These are phyloP conservation scores for Phaethon lepturus DNA, from an alignment of 2,113 vertebrate species.

Conservation along the genomic window DNA sequence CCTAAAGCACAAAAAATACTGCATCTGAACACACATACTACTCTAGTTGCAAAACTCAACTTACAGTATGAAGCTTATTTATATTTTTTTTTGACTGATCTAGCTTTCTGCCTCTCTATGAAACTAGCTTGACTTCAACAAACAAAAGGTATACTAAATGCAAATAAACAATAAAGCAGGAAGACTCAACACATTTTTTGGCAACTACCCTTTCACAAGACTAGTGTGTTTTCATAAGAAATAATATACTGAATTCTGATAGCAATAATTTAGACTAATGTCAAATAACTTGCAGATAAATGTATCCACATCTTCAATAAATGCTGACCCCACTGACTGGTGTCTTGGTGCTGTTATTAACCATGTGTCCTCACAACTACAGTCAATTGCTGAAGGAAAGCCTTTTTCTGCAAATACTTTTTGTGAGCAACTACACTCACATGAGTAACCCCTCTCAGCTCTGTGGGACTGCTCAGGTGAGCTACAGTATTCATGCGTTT, in stretches of 20 bases:
- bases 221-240: constrained; percentile 72
- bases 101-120: constrained; percentile 34
- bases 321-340: neutral
- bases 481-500: neutral
- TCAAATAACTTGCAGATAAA: constrained; percentile 68
- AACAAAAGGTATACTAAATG: constrained; percentile 42
- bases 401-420: constrained; percentile 15
- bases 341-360: constrained; percentile 41
- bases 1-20: constrained; percentile 52
- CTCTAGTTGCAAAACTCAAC: constrained; percentile 55
- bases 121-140: constrained; percentile 23
- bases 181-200: constrained; percentile 27
- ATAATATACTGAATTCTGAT: constrained; percentile 66
- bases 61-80: constrained; percentile 58
- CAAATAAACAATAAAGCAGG: constrained; percentile 48
- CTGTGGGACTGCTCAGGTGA: neutral
- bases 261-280: constrained; percentile 74
- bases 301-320: constrained; percentile 17
- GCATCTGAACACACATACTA: constrained; percentile 53
- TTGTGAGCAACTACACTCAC: neutral
- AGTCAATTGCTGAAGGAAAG: neutral
- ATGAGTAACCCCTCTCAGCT: neutral
- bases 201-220: constrained; percentile 65
- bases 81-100: constrained; percentile 27
- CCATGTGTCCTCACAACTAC: constrained; percentile 30